A percentile compares a stretch with the other conserved stretches of the same genome.
phyloP scores from a whole-genome alignment of 2,797 vertebrate species.

The Emys orbicularis region DNA sequence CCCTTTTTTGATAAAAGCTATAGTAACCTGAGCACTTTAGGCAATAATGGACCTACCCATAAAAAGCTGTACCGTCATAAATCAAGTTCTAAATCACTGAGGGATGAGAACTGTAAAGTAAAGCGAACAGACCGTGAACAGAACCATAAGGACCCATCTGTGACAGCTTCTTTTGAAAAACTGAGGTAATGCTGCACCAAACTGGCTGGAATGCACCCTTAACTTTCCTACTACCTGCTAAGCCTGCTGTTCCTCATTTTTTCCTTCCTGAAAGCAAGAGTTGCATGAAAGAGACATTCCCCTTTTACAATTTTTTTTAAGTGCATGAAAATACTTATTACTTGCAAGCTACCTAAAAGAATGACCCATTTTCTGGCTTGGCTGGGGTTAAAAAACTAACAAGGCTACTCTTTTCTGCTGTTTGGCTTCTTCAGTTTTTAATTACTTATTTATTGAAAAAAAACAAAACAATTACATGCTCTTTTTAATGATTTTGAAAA shows the following conservation, averaged over 20 bases:
- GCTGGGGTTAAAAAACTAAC: constrained; percentile 93
- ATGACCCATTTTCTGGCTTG: constrained; percentile 95
- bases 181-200: constrained; percentile 99
- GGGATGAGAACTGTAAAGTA: constrained; percentile 97
- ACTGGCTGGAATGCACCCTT: constrained; percentile 91
- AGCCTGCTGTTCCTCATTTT: constrained; percentile 86
- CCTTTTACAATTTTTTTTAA: constrained; percentile 85
- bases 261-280: constrained; percentile 90
- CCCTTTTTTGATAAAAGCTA: constrained; percentile 94
- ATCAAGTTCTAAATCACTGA: constrained; percentile 96
- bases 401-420: constrained; percentile 95
- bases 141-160: constrained; percentile 94
- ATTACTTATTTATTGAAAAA: constrained; percentile 82
- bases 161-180: constrained; percentile 99
- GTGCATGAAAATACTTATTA: constrained; percentile 96
- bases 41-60: constrained; percentile 94
- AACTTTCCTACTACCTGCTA: constrained; percentile 88
- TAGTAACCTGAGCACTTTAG: constrained; percentile 94
- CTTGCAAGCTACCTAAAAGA: constrained; percentile 97
- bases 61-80: constrained; percentile 99
- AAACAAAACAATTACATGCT: constrained; percentile 75
- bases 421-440: constrained; percentile 92
- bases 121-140: constrained; percentile 94
- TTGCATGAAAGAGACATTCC: constrained; percentile 96
- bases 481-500: constrained; percentile 83